Evolutionary conservation across 2,797 vertebrate genomes (phyloP), one percentile per base, ranked within the genome.

Genomic region (Danio jaintianensis): DNA sequence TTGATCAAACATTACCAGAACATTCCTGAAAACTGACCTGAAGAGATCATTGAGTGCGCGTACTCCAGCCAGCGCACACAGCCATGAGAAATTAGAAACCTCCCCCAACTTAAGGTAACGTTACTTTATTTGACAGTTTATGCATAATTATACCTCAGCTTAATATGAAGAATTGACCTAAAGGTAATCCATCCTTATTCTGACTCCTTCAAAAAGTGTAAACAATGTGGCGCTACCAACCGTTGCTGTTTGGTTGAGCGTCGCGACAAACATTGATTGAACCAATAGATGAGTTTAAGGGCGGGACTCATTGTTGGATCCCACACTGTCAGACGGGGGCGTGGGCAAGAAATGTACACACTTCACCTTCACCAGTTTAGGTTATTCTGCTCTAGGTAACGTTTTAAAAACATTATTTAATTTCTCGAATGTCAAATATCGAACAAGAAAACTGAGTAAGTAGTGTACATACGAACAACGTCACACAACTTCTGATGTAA

Each of bases 1-100:
- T 59, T 52, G 36, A 84, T 64, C 7, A 85, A 47, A 81, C 78
- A 75, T 74, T 72, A 79, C 11, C 20, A 45, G 38, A 55, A 15
- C 38, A 63, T 59, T 78, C 64, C 64, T 69, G 64, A 59, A 78
- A 78, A 69, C 75, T 42, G 75, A 78, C 75, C 53, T 6, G 18
- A 48, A 45, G 7, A 45, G 38, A 36, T 42, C 10, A 53, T 47
- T 20, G 47, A 63, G 47, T 55, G 48, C 36, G 63, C 64, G 48
- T 61, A 59, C 11, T 6, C 22, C 6, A 74, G 43, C 29, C 43
- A 61, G 10, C 6, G 45, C 10, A 66, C n/a, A 66, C 42, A 13
- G 38, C 7, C 59, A 2, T 8, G 6, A 18, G 13, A 52, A 8
- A 69, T 52, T 13, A 15, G 11, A 55, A 42, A 18, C 11, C 50